Conservation (phyloP, 2,797 vertebrate species). For the Tragelaphus eurycerus region DNA sequence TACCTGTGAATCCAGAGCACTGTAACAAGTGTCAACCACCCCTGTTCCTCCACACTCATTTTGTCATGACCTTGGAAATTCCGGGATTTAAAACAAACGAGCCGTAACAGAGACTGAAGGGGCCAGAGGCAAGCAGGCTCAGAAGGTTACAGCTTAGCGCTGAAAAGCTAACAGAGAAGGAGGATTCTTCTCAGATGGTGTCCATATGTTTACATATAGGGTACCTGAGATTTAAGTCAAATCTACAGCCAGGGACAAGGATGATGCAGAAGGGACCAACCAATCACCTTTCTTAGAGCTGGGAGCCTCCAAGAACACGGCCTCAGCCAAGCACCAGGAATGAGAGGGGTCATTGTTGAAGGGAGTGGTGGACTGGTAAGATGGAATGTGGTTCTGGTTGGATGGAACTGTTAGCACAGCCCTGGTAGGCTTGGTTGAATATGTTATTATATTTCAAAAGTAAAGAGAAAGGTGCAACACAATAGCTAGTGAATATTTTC, state of each 20-base stretch:
- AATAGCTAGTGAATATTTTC: not conserved
- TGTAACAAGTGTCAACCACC: not conserved
- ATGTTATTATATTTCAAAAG: not conserved
- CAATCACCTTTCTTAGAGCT: not conserved
- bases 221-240: not conserved
- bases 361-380: not conserved
- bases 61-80: not conserved
- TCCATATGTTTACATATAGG: not conserved
- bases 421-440: not conserved
- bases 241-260: not conserved
- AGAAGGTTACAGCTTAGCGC: not conserved
- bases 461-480: not conserved
- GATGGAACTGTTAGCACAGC: not conserved
- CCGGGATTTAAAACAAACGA: constrained; percentile 12
- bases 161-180: not conserved
- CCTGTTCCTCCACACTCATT: not conserved
- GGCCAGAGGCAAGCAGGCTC: not conserved
- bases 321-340: not conserved
- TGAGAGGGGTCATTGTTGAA: not conserved
- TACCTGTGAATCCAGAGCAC: not conserved
- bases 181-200: not conserved
- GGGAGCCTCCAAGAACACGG: not conserved
- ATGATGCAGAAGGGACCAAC: not conserved
- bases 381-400: not conserved
- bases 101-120: not conserved